These are phyloP conservation scores for Amblyornis subalaris DNA, from an alignment of 2,113 vertebrate genomes.

Conservation along the genomic window DNA sequence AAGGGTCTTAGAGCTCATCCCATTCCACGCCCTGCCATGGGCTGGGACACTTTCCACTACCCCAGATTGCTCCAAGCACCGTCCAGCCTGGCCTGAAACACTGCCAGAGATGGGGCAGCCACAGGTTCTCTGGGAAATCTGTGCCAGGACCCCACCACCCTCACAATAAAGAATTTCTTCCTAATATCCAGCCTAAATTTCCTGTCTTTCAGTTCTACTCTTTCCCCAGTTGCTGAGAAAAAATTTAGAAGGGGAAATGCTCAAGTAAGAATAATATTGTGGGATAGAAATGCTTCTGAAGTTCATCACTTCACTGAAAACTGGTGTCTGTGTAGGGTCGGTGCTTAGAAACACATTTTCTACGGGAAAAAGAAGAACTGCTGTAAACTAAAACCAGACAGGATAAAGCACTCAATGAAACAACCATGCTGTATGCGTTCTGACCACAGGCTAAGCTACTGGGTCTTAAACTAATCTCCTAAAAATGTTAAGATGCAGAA, in stretches of 20 bases:
- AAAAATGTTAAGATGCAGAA: not conserved
- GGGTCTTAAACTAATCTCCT: not conserved
- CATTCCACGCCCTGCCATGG: fast-evolving
- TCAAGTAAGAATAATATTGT: not conserved
- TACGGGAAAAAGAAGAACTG: not conserved
- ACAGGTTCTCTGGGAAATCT: fast-evolving
- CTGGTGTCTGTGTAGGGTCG: too few species aligned
- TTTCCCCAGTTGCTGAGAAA: not conserved
- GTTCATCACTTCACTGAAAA: not conserved
- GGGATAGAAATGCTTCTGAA: not conserved
- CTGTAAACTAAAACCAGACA: not conserved
- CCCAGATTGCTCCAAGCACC: not conserved
- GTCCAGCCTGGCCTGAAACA: fast-evolving
- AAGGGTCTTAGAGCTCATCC: not conserved
- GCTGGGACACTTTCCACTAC: not conserved
- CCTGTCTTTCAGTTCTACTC: not conserved
- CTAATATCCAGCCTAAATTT: not conserved
- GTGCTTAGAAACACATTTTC: not conserved
- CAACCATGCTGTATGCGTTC: not conserved
- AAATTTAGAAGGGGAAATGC: not conserved
- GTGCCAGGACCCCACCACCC: fast-evolving
- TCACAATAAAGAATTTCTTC: not conserved
- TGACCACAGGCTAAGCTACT: not conserved
- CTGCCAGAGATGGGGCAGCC: not conserved
- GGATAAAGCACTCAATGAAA: not conserved